Evolutionary conservation across 2,888 invertebrate genomes (phyloP).

Genomic region (Reticulitermes lucifugus): DNA sequence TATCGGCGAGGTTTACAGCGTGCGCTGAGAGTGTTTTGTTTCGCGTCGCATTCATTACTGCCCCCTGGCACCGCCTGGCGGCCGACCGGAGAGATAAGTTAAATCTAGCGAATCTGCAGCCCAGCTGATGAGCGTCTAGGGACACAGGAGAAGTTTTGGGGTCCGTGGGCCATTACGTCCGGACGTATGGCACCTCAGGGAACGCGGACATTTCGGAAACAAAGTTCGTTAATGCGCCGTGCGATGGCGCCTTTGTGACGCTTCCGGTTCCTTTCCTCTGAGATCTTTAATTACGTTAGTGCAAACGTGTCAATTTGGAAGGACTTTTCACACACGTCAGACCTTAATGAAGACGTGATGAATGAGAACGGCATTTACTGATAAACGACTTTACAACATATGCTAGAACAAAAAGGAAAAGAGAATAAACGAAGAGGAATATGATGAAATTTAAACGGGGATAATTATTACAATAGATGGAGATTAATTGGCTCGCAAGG

Average conservation of each 20-base stretch:
- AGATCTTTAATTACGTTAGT: constrained; percentile 20
- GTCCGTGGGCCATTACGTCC: constrained; percentile 42
- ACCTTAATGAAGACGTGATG: too few species aligned
- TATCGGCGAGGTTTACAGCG: not conserved
- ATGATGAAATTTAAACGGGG: too few species aligned
- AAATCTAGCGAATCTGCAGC: constrained; percentile 40
- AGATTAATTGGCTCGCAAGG: too few species aligned
- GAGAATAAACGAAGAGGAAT: too few species aligned
- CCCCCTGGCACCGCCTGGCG: constrained; percentile 22
- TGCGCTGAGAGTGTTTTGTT: not conserved
- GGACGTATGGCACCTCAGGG: constrained; percentile 46
- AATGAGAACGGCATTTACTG: too few species aligned
- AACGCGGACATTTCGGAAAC: constrained; percentile 28
- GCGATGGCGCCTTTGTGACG: not conserved
- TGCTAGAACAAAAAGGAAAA: too few species aligned
- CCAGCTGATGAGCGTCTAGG: constrained; percentile 36
- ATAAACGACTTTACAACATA: too few species aligned
- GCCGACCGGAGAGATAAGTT: constrained; percentile 34
- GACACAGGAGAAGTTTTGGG: constrained; percentile 17
- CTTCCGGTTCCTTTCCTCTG: not conserved
- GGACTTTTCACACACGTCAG: too few species aligned
- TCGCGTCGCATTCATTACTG: constrained; percentile 31
- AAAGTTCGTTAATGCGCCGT: constrained; percentile 23
- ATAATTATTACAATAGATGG: too few species aligned
- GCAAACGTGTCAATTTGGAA: too few species aligned